Percentiles rank a stretch among this genome's conserved stretches.
phyloP scores from a whole-genome alignment of 2,797 vertebrate species.

The Choloepus didactylus region DNA sequence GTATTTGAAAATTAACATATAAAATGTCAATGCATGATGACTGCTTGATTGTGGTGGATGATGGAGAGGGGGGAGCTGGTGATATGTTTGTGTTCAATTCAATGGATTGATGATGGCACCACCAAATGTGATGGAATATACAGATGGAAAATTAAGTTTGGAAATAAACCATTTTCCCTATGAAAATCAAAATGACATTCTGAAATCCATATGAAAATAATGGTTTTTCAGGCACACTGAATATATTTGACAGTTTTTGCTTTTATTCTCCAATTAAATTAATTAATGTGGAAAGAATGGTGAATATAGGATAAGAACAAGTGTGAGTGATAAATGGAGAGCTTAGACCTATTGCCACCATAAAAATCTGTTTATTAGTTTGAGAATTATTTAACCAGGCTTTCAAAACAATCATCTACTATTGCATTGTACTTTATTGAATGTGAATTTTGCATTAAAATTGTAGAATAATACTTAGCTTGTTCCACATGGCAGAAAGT shows the following conservation, averaged over 20 bases:
- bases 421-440: neutral
- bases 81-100: neutral
- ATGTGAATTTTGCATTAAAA: slow-evolving; percentile 1
- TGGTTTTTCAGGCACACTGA: neutral
- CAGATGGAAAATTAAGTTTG: neutral
- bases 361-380: neutral
- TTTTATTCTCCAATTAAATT: neutral
- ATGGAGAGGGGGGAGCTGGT: neutral
- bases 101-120: neutral
- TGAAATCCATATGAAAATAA: neutral
- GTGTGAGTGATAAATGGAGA: neutral
- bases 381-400: neutral
- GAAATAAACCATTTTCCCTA: neutral
- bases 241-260: neutral
- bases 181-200: slow-evolving; percentile 1
- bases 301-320: neutral
- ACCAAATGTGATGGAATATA: neutral
- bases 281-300: neutral
- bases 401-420: neutral
- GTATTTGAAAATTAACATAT: neutral
- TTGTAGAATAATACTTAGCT: neutral
- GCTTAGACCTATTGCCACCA: neutral
- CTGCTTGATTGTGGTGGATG: neutral
- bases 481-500: neutral
- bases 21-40: neutral